Base-by-base conservation (phyloP, 2,888 invertebrate genomes). In the Netelia virgata region DNA sequence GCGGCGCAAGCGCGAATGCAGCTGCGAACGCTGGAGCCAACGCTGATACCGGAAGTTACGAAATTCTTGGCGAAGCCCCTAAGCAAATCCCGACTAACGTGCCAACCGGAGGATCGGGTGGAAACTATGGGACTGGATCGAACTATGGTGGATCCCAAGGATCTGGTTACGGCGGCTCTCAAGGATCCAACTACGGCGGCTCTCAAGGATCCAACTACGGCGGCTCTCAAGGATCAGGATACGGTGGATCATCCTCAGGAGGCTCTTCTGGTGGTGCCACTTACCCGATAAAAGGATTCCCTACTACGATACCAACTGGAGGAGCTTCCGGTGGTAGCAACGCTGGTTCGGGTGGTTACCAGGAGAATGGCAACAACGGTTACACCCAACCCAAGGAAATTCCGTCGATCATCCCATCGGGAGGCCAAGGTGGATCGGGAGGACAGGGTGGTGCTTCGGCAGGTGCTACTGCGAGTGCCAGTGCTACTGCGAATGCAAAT, bases 401-500 rank as follows among this genome's bases (percentile, higher is more conserved):
- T 11, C 47, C 64, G 2, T 75, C 70, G 11, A 43, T 55, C 57
- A 41, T 36, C n/a, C 55, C 1, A n/a, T 41, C 3, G 50, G 47
- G 6, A 41, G 66, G 16, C 3, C 16, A 43, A 36, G 80, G 79
- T 11, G 83, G 82, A 23, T 66, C 82, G 28, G 77, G 74, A 20
- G 76, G 80, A 18, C 73, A 69, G 14, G 80, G 80, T 28, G 74
- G 41, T 18, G 66, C 66, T 41, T 76, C 75, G 10, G 86, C 72
- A 16, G 80, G 83, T 47, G 59, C 64, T 10, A 57, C 64, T 1
- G 82, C 78, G 3, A 77, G 84, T 16, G 87, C 85, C 2, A 72
- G 18, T 28, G 88, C 87, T 2, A 82, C 61, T 61, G 86, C 87
- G 8, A 75, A 18, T 83, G 86, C 84, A 9, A 76, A 70, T 16